Percentiles rank a stretch among this genome's conserved stretches.
phyloP scores from a whole-genome alignment of 2,888 invertebrate species.

The Cosmorhoe ocellata region DNA sequence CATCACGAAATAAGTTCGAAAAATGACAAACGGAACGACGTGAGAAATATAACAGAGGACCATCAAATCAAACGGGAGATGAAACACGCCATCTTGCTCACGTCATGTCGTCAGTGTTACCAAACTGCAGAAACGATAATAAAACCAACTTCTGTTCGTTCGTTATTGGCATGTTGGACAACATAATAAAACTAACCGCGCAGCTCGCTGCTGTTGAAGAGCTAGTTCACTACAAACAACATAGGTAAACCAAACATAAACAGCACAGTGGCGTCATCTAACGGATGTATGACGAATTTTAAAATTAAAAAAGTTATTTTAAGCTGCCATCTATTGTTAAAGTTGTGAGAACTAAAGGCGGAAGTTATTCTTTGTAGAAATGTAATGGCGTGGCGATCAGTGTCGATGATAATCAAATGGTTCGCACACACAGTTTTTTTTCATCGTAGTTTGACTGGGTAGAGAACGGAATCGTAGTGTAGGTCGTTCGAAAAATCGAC shows the following conservation, averaged over 20 bases:
- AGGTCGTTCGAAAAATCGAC: too few relatives aligned
- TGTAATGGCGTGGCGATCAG: too few relatives aligned
- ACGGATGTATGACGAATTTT: background rate
- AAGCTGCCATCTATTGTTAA: background rate
- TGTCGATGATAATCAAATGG: too few relatives aligned
- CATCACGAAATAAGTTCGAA: constrained; percentile 67
- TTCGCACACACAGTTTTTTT: too few relatives aligned
- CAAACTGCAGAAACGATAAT: constrained; percentile 54
- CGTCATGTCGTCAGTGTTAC: constrained; percentile 68
- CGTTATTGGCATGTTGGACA: constrained; percentile 45
- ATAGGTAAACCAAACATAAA: too few relatives aligned
- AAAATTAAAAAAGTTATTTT: background rate
- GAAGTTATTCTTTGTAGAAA: too few relatives aligned
- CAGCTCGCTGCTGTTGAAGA: constrained; percentile 38
- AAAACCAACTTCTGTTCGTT: constrained; percentile 30
- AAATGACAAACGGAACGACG: constrained; percentile 68
- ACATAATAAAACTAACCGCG: constrained; percentile 42
- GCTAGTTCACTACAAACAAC: background rate
- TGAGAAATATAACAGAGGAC: constrained; percentile 72
- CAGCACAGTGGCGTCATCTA: background rate
- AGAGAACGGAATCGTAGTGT: too few relatives aligned
- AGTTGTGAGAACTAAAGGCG: too few relatives aligned
- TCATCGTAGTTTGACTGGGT: too few relatives aligned
- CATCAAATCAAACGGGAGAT: constrained; percentile 78
- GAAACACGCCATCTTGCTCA: constrained; percentile 82